phyloP scores from a whole-genome alignment of 2,888 invertebrate species.

The Stegophylla sp. region DNA sequence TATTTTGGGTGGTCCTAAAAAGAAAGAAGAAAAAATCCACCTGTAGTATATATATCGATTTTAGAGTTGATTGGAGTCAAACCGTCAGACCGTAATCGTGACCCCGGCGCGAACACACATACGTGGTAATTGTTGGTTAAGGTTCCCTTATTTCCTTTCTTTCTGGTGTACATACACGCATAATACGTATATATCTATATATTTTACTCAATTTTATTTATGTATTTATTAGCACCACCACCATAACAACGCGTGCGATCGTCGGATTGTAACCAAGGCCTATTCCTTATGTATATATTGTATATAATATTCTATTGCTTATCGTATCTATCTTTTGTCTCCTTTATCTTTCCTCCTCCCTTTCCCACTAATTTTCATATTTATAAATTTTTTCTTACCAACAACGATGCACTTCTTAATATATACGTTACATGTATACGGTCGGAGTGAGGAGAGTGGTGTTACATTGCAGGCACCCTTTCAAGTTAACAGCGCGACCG shows the following conservation, averaged over 20 bases:
- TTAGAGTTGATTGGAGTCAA: constrained; percentile 58
- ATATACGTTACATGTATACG: no score
- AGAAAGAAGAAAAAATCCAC: constrained; percentile 31
- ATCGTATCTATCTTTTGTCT: neutral
- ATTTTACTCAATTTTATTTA: constrained; percentile 43
- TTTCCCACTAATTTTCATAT: neutral
- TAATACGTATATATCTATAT: neutral
- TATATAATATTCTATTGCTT: neutral
- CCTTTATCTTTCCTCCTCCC: neutral
- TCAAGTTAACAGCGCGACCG: constrained; percentile 30
- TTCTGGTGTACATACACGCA: neutral
- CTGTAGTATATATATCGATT: constrained; percentile 49
- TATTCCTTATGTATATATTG: neutral
- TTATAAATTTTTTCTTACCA: neutral
- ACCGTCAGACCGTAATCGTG: constrained; percentile 57
- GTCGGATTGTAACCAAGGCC: neutral
- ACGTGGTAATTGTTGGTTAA: constrained; percentile 51
- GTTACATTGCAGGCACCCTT: constrained; percentile 33
- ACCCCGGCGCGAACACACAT: constrained; percentile 21
- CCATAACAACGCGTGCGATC: constrained; percentile 11
- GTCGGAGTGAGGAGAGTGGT: no score
- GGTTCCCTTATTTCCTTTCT: constrained; percentile 39
- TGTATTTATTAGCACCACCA: constrained; percentile 46
- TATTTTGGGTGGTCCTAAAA: constrained; percentile 54
- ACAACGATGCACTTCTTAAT: neutral